A percentile compares a stretch with the other conserved stretches of the same genome.
These are phyloP conservation scores for Phycodurus eques DNA, from an alignment of 2,113 vertebrate genomes.

Conservation along the genomic window DNA sequence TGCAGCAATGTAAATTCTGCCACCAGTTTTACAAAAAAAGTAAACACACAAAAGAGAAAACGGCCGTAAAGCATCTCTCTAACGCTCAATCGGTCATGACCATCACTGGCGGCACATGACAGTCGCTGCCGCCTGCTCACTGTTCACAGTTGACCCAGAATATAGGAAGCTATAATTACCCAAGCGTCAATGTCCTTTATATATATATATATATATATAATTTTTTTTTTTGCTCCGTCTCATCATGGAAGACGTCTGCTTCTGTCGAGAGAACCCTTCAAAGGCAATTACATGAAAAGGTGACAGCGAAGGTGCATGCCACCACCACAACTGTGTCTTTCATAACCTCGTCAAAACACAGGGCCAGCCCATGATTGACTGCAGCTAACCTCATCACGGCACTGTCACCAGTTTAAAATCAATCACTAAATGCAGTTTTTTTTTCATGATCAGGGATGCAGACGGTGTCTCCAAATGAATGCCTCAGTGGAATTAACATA, in stretches of 20 bases:
- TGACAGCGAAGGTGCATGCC: conserved; percentile 29
- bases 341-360: conserved; percentile 50
- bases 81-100: neutral
- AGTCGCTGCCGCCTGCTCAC: neutral
- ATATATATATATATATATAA: neutral
- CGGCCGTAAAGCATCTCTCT: neutral
- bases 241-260: conserved; percentile 32
- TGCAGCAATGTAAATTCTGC: conserved; percentile 13
- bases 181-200: conserved; percentile 37
- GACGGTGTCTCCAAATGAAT: conserved; percentile 25
- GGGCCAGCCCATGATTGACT: conserved; percentile 36
- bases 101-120: conserved; percentile 4
- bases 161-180: conserved; percentile 47
- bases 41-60: neutral
- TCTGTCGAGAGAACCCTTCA: conserved; percentile 35
- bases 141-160: conserved; percentile 25
- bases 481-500: conserved; percentile 28
- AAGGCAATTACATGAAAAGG: conserved; percentile 1
- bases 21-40: neutral
- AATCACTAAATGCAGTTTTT: conserved; percentile 16
- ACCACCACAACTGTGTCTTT: conserved; percentile 20
- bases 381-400: conserved; percentile 53
- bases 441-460: conserved; percentile 7
- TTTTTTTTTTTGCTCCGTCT: conserved; percentile 4
- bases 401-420: conserved; percentile 24